Conservation (phyloP, 1,140 invertebrate species). For the Spodoptera litura region DNA sequence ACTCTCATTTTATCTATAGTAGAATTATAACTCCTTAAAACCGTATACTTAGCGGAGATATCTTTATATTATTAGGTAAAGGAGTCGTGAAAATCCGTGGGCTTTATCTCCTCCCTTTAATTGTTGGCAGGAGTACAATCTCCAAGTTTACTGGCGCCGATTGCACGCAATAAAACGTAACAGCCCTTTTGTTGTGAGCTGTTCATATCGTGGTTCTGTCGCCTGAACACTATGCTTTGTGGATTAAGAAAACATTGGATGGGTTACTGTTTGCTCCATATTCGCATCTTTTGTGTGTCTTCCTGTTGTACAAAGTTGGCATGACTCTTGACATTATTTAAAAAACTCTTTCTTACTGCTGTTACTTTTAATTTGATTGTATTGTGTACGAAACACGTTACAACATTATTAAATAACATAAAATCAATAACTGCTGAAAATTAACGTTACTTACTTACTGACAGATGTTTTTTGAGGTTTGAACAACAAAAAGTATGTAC, state of each 20-base stretch:
- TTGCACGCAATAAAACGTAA: conserved; percentile 80
- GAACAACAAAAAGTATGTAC: too few relatives aligned
- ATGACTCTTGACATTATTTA: too few relatives aligned
- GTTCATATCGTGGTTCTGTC: conserved; percentile 67
- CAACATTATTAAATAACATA: too few relatives aligned
- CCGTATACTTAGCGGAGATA: conserved; percentile 21
- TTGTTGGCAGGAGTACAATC: conserved; percentile 81
- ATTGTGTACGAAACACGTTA: too few relatives aligned
- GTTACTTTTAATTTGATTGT: too few relatives aligned
- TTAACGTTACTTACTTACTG: too few relatives aligned
- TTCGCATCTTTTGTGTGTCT: background rate
- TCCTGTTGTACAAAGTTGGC: background rate
- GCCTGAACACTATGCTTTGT: conserved; percentile 50
- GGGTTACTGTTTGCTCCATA: background rate
- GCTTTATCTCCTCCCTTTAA: conserved; percentile 80
- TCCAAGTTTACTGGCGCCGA: conserved; percentile 67
- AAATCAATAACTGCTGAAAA: too few relatives aligned
- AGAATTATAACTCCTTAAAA: conserved; percentile 23
- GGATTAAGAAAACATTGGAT: conserved; percentile 33
- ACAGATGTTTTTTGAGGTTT: too few relatives aligned
- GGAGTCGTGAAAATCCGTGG: conserved; percentile 59
- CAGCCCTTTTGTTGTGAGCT: conserved; percentile 72
- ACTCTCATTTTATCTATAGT: background rate
- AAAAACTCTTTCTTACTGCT: background rate
- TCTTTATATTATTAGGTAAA: conserved; percentile 56